These are phyloP conservation scores for Potamarius usumacintae DNA, from an alignment of 2,113 vertebrate genomes.

Conservation along the genomic window DNA sequence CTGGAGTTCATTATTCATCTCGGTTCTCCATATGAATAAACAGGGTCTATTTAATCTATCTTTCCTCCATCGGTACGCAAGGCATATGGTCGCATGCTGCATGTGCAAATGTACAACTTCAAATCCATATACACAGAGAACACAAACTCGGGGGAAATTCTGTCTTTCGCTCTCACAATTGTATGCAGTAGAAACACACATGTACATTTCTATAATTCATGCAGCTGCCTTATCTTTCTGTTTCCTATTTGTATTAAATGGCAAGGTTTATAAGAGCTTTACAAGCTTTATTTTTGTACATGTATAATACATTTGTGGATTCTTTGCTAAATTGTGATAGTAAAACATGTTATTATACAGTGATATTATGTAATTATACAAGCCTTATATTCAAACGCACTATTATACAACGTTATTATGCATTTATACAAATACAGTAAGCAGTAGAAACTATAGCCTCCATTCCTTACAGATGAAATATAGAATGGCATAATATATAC, in stretches of 20 bases:
- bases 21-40: slow-evolving; percentile 71
- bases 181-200: neutral
- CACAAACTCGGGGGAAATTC: neutral
- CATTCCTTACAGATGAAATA: neutral
- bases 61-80: slow-evolving; percentile 58
- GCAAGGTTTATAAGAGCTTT: neutral
- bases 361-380: neutral
- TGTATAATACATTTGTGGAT: neutral
- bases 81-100: slow-evolving; percentile 49
- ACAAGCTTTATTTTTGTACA: neutral
- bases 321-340: neutral
- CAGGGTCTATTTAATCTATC: slow-evolving; percentile 70
- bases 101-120: slow-evolving; percentile 3
- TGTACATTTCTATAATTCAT: neutral
- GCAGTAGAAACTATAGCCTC: neutral
- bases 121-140: slow-evolving; percentile 14
- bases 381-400: neutral
- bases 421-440: neutral
- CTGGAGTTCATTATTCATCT: slow-evolving; percentile 70
- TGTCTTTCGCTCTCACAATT: neutral
- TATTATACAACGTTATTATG: neutral
- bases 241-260: neutral
- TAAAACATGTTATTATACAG: neutral
- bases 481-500: neutral
- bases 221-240: neutral